Percentiles rank a stretch among this genome's conserved stretches.
Conservation (phyloP, 2,113 vertebrate species). For the Mugil cephalus region DNA sequence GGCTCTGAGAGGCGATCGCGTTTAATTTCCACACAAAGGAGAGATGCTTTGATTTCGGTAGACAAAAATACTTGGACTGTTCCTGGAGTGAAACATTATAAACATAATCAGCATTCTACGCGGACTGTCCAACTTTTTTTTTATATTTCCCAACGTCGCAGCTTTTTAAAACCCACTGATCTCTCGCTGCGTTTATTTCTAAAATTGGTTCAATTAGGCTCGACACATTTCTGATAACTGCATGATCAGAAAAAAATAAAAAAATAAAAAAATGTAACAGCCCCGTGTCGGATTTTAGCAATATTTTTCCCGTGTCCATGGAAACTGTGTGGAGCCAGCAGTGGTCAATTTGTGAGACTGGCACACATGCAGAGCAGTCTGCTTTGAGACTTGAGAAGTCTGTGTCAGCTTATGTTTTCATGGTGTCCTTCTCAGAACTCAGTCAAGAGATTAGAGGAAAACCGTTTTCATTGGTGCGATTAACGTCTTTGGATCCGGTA, state of each 20-base stretch:
- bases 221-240: conserved; percentile 18
- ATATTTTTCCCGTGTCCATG: conserved; percentile 64
- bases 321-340: conserved; percentile 61
- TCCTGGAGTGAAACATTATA: background rate
- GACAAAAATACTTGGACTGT: background rate
- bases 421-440: conserved; percentile 19
- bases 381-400: conserved; percentile 30
- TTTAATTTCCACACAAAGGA: background rate
- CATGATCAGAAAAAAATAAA: conserved; percentile 11
- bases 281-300: conserved; percentile 15
- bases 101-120: background rate
- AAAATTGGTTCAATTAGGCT: conserved; percentile 15
- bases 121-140: background rate
- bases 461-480: conserved; percentile 28
- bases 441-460: background rate
- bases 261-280: conserved; percentile 23
- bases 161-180: background rate
- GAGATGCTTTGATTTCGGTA: conserved; percentile 3
- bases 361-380: conserved; percentile 35
- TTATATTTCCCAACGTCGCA: no score
- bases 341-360: conserved; percentile 37
- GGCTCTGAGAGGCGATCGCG: no score
- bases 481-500: background rate
- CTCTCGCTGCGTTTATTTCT: background rate
- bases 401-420: conserved; percentile 42